Percentiles rank a stretch among this genome's conserved stretches.
Conservation (phyloP, 2,797 vertebrate species). For the Bradypodion pumilum region DNA sequence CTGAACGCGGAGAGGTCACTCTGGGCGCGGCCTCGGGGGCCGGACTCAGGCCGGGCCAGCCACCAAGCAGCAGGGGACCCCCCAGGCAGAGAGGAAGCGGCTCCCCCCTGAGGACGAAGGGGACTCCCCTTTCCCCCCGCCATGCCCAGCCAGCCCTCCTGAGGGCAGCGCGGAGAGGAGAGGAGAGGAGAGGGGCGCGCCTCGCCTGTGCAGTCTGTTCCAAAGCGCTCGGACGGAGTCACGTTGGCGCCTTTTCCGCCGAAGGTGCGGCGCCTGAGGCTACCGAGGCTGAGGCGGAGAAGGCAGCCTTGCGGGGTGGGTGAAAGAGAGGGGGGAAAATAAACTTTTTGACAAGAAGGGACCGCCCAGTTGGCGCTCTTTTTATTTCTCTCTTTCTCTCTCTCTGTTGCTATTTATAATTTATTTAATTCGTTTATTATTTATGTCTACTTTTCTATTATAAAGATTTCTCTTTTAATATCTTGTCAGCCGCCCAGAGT, state of each 20-base stretch:
- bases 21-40: slow-evolving; percentile 76
- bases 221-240: not conserved
- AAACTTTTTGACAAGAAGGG: slow-evolving; percentile 75
- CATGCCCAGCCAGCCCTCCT: slow-evolving; percentile 30
- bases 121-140: slow-evolving; percentile 43
- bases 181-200: slow-evolving; percentile 4
- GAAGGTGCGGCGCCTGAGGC: not conserved
- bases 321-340: slow-evolving; percentile 57
- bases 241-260: not conserved
- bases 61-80: not conserved
- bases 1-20: slow-evolving; percentile 76
- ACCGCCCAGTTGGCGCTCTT: no score
- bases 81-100: slow-evolving; percentile 1
- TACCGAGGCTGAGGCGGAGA: not conserved
- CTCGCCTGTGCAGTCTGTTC: not conserved
- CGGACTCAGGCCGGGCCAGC: slow-evolving; percentile 59
- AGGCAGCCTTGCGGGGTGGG: slow-evolving; percentile 24
- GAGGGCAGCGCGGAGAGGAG: slow-evolving; percentile 5
- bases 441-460: no score
- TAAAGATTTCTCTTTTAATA: no score
- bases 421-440: no score
- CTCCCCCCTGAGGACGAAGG: slow-evolving; percentile 2
- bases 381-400: no score
- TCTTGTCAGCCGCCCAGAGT: no score
- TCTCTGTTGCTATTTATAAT: not conserved